A percentile compares a stretch with the other conserved stretches of the same genome.
Conservation (phyloP, 2,888 invertebrate species). For the Polydrusus pterygomalis region DNA sequence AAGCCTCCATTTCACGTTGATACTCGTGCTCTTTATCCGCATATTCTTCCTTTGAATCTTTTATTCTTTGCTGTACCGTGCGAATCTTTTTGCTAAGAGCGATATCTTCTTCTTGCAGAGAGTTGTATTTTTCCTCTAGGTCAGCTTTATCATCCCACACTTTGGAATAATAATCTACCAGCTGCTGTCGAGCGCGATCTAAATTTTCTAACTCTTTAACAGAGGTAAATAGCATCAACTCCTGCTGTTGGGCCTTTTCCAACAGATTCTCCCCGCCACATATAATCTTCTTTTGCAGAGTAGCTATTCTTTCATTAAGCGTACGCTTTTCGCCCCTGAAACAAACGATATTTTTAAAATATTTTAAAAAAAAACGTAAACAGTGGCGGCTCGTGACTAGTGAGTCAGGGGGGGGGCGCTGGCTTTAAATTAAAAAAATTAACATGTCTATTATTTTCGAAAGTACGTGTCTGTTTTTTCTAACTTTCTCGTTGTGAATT, state of each 20-base stretch:
- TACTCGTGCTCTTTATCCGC: conserved; percentile 94
- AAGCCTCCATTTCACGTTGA: conserved; percentile 96
- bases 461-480: too few relatives aligned
- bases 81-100: conserved; percentile 95
- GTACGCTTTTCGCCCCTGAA: conserved; percentile 84
- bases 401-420: too few relatives aligned
- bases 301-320: conserved; percentile 88
- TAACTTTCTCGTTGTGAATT: too few relatives aligned
- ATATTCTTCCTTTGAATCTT: conserved; percentile 89
- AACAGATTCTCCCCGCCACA: conserved; percentile 98
- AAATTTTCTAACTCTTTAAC: conserved; percentile 87
- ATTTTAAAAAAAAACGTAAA: too few relatives aligned
- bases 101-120: conserved; percentile 94
- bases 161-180: conserved; percentile 88
- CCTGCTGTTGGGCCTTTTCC: conserved; percentile 97
- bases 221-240: conserved; percentile 90
- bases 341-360: conserved; percentile 23
- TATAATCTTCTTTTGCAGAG: conserved; percentile 95
- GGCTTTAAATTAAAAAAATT: too few relatives aligned
- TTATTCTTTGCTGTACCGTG: conserved; percentile 89
- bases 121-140: conserved; percentile 95
- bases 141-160: conserved; percentile 95
- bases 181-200: conserved; percentile 84
- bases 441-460: too few relatives aligned
- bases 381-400: too few relatives aligned